Conservation (phyloP, 2,888 invertebrate genomes). For the Polydrusus pterygomalis region DNA sequence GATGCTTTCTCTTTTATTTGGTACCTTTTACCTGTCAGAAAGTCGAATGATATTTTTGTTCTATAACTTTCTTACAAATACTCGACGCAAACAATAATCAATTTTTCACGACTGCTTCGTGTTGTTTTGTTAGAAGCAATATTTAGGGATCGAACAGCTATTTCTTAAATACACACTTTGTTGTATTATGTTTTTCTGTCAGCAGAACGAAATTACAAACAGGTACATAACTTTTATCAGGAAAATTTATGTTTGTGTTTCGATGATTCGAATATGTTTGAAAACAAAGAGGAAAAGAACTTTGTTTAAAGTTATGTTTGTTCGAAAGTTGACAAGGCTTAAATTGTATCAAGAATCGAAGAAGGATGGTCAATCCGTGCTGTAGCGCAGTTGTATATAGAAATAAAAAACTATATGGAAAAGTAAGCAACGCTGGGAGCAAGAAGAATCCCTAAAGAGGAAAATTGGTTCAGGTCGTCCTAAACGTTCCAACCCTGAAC, state of each 20-base stretch:
- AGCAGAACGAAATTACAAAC: not conserved
- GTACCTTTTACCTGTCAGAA: not conserved
- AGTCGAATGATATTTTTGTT: not conserved
- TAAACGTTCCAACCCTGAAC: no score
- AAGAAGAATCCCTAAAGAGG: no score
- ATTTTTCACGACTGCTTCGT: not conserved
- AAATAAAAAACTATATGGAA: no score
- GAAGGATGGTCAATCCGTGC: no score
- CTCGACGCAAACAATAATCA: not conserved
- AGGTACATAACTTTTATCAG: not conserved
- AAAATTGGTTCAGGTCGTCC: no score
- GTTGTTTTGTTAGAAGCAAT: slow-evolving; percentile 8
- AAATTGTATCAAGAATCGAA: no score
- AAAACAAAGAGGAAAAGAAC: no score
- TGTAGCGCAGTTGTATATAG: no score
- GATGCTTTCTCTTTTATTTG: not conserved
- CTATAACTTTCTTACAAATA: not conserved
- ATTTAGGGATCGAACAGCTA: slow-evolving; percentile 15
- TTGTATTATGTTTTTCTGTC: slow-evolving; percentile 12
- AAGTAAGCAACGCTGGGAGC: no score
- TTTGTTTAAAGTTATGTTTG: no score
- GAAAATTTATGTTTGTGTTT: not conserved
- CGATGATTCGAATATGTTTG: no score
- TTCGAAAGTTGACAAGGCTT: no score
- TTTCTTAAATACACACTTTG: slow-evolving; percentile 25